Evolutionary conservation across 2,797 vertebrate species (phyloP), one percentile per base, ranked within the genome.

Genomic region (Megaceryle alcyon): DNA sequence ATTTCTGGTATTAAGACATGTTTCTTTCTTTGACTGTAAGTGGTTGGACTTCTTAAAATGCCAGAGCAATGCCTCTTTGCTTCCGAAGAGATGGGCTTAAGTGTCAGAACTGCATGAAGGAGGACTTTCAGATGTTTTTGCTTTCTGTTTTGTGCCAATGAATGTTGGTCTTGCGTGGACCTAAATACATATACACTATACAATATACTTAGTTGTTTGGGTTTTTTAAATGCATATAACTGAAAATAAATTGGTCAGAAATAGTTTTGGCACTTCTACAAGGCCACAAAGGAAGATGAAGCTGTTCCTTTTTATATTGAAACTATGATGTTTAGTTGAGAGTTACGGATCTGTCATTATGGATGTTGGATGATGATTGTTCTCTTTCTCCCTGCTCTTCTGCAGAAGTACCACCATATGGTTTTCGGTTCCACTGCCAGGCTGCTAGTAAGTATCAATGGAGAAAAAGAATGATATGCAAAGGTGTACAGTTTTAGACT

Each of bases 391-490:
- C n/a, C 7, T 63, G 51, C 5, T 95, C 13, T 93, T 68, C 83
- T 96, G 14, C 77, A 98, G 98, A 98, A 91, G 92, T 94, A 44
- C 97, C 98, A 82, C 98, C 98, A 8, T 94, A 96, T 92, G 98
- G 98, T 29, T 98, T 98, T 97, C 97, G 97, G 39, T 98, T 98
- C 93, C 98, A 98, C 85, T 98, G 98, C 91, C 98, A 98, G 95
- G 84, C 96, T 94, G 98, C 98, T 91, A 96, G 98, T 98, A 95
- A 97, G 97, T 98, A 87, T 88, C 54, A 69, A 1, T 43, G 60
- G 46, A 88, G 41, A 43, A 64, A 54, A 54, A 54, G 21, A 29
- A 10, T 69, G 39, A 25, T 41, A 16, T 91, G 37, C 59, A 66
- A n/a, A 39, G 43, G 5, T 57, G 56, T 57, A 21, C 15, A 5